A percentile compares a stretch with the other conserved stretches of the same genome.
phyloP scores from a whole-genome alignment of 2,888 invertebrate species.

The Nasonovia ribisnigri region DNA sequence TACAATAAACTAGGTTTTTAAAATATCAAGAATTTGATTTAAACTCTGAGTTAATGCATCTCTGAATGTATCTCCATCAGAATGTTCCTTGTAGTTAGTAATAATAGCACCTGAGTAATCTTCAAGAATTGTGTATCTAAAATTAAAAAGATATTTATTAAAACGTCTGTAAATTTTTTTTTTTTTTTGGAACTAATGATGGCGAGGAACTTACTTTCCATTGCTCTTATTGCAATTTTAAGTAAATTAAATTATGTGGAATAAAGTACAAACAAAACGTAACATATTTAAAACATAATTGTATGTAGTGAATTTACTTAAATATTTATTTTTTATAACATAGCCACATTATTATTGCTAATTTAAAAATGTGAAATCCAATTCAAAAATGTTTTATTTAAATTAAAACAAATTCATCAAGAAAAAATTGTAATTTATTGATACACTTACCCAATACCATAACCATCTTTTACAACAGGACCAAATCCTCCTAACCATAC shows the following conservation, averaged over 20 bases:
- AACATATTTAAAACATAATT: not conserved
- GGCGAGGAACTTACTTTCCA: not conserved
- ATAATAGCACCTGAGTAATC: constrained; percentile 86
- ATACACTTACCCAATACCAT: constrained; percentile 86
- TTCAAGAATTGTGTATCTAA: constrained; percentile 89
- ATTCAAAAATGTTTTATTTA: not conserved
- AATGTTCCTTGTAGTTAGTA: constrained; percentile 81
- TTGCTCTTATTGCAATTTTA: not conserved
- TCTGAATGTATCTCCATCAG: constrained; percentile 80
- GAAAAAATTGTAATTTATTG: not conserved
- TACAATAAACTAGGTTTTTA: constrained; percentile 66
- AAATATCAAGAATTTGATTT: constrained; percentile 75
- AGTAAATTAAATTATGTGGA: not conserved
- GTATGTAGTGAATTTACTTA: not conserved
- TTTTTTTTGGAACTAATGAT: not conserved
- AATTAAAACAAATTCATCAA: not conserved
- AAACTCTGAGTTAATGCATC: constrained; percentile 80
- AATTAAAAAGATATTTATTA: constrained; percentile 70
- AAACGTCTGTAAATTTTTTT: not conserved
- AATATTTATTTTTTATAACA: not conserved
- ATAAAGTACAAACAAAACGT: not conserved
- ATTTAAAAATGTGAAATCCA: not conserved
- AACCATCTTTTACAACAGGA: constrained; percentile 90
- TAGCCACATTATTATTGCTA: not conserved
- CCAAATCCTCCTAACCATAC: constrained; percentile 94